phyloP scores from a whole-genome alignment of 2,888 invertebrate species.

The Eutolmus rufibarbis region DNA sequence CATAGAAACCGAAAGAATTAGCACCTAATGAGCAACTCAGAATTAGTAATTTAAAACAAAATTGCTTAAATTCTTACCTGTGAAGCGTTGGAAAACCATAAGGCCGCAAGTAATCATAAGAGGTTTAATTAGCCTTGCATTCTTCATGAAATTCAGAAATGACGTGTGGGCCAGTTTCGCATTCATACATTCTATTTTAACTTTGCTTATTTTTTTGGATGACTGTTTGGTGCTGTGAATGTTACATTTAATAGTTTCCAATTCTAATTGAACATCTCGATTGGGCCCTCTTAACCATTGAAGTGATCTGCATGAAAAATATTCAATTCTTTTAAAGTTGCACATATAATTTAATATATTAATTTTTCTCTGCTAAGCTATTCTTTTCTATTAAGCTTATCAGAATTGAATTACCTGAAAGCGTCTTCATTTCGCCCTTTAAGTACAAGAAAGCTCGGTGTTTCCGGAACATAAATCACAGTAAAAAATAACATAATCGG shows the following conservation, averaged over 20 bases:
- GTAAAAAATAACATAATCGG: slow-evolving; percentile 79
- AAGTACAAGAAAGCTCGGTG: slow-evolving; percentile 83
- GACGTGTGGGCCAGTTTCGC: background rate
- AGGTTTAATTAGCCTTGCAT: slow-evolving; percentile 70
- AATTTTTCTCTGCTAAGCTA: background rate
- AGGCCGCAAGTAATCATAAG: slow-evolving; percentile 82
- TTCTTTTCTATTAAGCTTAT: background rate
- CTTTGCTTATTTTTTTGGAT: background rate
- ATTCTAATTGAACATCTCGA: slow-evolving; percentile 78
- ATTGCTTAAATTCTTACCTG: slow-evolving; percentile 45
- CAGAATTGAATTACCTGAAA: slow-evolving; percentile 51
- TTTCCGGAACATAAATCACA: slow-evolving; percentile 84
- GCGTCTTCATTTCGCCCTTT: slow-evolving; percentile 80
- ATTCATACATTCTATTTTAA: background rate
- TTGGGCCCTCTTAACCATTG: slow-evolving; percentile 84
- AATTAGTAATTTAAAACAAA: slow-evolving; percentile 41
- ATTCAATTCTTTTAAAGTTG: background rate
- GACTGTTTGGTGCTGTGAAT: slow-evolving; percentile 51
- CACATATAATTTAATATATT: background rate
- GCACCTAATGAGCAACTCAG: slow-evolving; percentile 67
- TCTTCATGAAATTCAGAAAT: slow-evolving; percentile 54
- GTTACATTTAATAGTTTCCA: slow-evolving; percentile 75
- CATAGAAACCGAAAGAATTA: slow-evolving; percentile 85
- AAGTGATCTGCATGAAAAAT: slow-evolving; percentile 65
- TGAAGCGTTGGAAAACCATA: slow-evolving; percentile 88